Evolutionary conservation across 2,888 invertebrate genomes (phyloP).

Genomic region (Therioaphis trifolii): DNA sequence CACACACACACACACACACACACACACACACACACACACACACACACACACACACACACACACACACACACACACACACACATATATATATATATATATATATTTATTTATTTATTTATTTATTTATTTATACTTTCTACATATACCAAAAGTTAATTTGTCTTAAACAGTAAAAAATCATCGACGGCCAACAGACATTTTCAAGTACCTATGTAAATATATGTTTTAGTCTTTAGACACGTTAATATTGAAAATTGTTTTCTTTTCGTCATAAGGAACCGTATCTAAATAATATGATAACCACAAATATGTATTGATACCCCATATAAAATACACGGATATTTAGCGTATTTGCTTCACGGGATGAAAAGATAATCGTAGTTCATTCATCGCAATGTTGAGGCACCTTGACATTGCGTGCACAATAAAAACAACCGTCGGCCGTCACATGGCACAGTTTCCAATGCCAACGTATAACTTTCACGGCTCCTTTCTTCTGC

Average conservation of each 20-base stretch:
- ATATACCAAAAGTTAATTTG: too few species aligned
- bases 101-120: too few species aligned
- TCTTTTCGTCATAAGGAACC: conserved; percentile 7
- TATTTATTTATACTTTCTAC: too few species aligned
- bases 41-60: too few species aligned
- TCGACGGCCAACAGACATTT: too few species aligned
- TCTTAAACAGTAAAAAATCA: too few species aligned
- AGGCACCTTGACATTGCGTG: conserved; percentile 60
- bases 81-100: too few species aligned
- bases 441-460: conserved; percentile 61
- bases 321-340: neutral
- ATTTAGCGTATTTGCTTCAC: neutral
- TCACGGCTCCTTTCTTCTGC: conserved; percentile 61
- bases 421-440: conserved; percentile 60
- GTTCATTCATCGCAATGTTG: conserved; percentile 46
- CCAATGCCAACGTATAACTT: conserved; percentile 61
- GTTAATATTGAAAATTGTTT: conserved; percentile 34
- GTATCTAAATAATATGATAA: conserved; percentile 13
- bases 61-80: too few species aligned
- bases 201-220: too few species aligned
- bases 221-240: too few species aligned
- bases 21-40: too few species aligned
- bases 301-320: neutral
- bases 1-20: too few species aligned
- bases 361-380: conserved; percentile 1